Evolutionary conservation across 1,140 invertebrate species (phyloP).

Genomic region (Gonioctena quinquepunctata): DNA sequence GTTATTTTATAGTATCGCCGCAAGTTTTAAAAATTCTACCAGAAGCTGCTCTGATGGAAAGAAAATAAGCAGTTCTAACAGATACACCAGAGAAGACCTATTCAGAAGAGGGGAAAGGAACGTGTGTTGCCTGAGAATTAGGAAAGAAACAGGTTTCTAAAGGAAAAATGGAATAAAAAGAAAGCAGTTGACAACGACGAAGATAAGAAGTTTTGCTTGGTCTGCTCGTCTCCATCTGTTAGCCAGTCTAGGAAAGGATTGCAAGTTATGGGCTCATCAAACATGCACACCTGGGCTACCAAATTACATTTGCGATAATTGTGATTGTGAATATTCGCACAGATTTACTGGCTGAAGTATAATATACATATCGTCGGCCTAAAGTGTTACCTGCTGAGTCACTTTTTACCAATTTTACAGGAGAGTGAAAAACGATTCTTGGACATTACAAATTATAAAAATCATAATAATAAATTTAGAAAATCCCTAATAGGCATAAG

Average conservation of each 20-base stretch:
- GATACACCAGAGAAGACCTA: background rate
- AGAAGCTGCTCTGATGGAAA: background rate
- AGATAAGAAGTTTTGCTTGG: background rate
- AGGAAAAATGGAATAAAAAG: background rate
- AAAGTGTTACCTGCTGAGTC: too few species aligned
- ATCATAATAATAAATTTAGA: too few species aligned
- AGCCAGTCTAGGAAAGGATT: slow-evolving; percentile 7
- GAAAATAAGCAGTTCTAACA: background rate
- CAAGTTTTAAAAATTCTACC: background rate
- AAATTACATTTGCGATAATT: background rate
- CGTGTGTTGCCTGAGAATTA: background rate
- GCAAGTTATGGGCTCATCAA: background rate
- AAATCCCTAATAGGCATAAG: too few species aligned
- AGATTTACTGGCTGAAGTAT: background rate
- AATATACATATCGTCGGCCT: too few species aligned
- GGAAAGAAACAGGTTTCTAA: background rate
- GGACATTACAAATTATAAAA: too few species aligned
- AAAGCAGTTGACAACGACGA: background rate
- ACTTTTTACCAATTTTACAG: too few species aligned
- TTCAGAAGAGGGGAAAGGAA: background rate
- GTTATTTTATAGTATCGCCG: background rate
- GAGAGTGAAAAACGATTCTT: too few species aligned
- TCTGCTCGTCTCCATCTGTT: background rate
- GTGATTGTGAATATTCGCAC: background rate
- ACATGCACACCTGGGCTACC: background rate